Percentiles rank a stretch among this genome's conserved stretches.
These are phyloP conservation scores for Pagetopsis macropterus DNA, from an alignment of 2,797 vertebrate genomes.

Conservation along the genomic window DNA sequence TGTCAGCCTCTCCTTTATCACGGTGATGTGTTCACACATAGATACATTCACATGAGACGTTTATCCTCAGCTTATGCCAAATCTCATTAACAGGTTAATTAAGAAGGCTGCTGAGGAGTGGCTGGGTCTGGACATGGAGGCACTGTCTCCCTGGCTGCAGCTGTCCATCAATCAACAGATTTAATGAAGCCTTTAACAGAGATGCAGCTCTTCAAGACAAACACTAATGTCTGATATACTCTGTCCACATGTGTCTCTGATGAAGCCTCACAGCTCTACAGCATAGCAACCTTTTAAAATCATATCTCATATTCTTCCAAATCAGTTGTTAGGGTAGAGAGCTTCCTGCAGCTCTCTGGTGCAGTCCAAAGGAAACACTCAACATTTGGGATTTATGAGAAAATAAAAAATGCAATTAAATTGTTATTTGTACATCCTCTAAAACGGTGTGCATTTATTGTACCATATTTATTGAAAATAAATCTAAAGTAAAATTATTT, in stretches of 20 bases:
- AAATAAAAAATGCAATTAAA: not conserved
- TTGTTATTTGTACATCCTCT: not conserved
- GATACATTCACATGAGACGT: slow-evolving; percentile 35
- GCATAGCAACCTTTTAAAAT: not conserved
- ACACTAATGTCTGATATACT: not conserved
- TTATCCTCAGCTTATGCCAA: slow-evolving; percentile 51
- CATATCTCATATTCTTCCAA: not conserved
- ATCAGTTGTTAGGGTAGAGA: not conserved
- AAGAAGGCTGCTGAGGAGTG: slow-evolving; percentile 39
- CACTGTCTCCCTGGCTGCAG: slow-evolving; percentile 28
- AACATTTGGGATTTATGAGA: not conserved
- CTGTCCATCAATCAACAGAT: slow-evolving; percentile 54
- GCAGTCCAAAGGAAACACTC: too few species aligned
- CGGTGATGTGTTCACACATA: slow-evolving; percentile 39
- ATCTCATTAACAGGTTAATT: slow-evolving; percentile 71
- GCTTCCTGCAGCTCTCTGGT: not conserved
- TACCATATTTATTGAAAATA: not conserved
- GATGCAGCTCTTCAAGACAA: not conserved
- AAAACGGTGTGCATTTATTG: not conserved
- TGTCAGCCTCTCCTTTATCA: slow-evolving; percentile 34
- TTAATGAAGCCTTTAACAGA: slow-evolving; percentile 40
- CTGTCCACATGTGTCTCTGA: not conserved
- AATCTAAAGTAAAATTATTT: too few species aligned
- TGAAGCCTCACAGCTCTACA: not conserved
- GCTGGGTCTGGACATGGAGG: slow-evolving; percentile 23